Evolutionary conservation across 2,113 vertebrate species (phyloP), one percentile per base, ranked within the genome.

Genomic region (Microcebus griseorufus): DNA sequence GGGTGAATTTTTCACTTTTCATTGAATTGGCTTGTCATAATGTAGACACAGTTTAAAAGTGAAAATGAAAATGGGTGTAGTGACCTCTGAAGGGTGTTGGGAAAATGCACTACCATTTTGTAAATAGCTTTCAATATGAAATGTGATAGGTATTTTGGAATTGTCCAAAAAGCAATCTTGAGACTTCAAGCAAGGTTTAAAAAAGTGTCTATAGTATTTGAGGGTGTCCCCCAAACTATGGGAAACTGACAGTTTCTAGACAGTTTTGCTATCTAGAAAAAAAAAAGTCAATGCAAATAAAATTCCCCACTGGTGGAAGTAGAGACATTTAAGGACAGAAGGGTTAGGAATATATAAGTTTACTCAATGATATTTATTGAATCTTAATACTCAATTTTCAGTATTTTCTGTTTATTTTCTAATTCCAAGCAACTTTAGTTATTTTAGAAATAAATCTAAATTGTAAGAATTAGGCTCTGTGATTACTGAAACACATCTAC

Each of bases 91-190:
- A 93, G 94, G 73, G 37, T 94, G 37, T 25, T 94, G 85, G 64
- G 58, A 94, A 96, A 97, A 97, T 87, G 37, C n/a, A 65, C 85
- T 95, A 45, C 86, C 75, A 64, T 97, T 96, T 97, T 95, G 93
- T 96, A 97, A 97, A 96, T 90, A 95, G 86, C 73, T 97, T 97
- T 95, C 93, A n/a, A 83, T 93, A 97, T 98, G 94, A 97, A 97
- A 96, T 97, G 95, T 96, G 97, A 96, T 92, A 78, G 95, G 89
- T 97, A 84, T 97, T 97, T 95, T 91, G 80, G 89, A 95, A 88
- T 95, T 96, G 86, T 97, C 91, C 69, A 87, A 94, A 98, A 98
- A 96, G 91, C 94, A 98, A 97, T 98, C 96, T 98, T 96, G 64
- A 97, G 94, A 93, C 94, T 96, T 97, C 86, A 94, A 96, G 89